Conservation (phyloP, 2,113 vertebrate species). For the Scophthalmus maximus region DNA sequence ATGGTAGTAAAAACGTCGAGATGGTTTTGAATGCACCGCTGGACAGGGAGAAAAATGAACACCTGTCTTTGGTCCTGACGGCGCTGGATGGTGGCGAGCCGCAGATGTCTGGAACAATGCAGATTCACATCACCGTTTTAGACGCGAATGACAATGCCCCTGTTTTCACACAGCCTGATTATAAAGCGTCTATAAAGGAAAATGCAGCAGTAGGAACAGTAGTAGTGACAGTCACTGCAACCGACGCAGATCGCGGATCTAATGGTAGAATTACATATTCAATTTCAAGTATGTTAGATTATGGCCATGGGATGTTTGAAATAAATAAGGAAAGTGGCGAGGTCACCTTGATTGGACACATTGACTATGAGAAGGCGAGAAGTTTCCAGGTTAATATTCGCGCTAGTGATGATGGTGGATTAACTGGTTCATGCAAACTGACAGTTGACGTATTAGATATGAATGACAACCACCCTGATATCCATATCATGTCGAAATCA, state of each 20-base stretch:
- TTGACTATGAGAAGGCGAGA: slow-evolving; percentile 81
- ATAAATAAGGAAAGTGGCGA: slow-evolving; percentile 73
- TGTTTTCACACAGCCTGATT: slow-evolving; percentile 47
- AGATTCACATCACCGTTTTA: slow-evolving; percentile 62
- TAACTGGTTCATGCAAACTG: slow-evolving; percentile 73
- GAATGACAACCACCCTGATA: slow-evolving; percentile 82
- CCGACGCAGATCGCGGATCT: slow-evolving; percentile 79
- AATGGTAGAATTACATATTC: slow-evolving; percentile 81
- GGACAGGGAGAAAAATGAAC: slow-evolving; percentile 57
- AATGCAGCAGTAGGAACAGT: slow-evolving; percentile 53
- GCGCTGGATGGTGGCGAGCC: slow-evolving; percentile 60
- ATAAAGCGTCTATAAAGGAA: slow-evolving; percentile 73
- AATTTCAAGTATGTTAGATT: slow-evolving; percentile 64
- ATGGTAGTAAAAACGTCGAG: slow-evolving; percentile 59
- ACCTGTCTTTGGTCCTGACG: slow-evolving; percentile 49
- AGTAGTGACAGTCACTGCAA: slow-evolving; percentile 71
- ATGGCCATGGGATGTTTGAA: slow-evolving; percentile 64
- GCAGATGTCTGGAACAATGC: slow-evolving; percentile 47
- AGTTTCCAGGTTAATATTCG: slow-evolving; percentile 74
- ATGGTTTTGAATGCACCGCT: slow-evolving; percentile 57
- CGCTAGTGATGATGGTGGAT: slow-evolving; percentile 79
- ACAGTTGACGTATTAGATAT: slow-evolving; percentile 79
- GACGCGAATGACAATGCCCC: slow-evolving; percentile 62
- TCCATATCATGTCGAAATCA: slow-evolving; percentile 74
- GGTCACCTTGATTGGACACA: slow-evolving; percentile 67